Percentiles rank a stretch among this genome's conserved stretches.
Evolutionary conservation across 2,797 vertebrate species (phyloP).

Genomic region (Aulostomus chinensis): DNA sequence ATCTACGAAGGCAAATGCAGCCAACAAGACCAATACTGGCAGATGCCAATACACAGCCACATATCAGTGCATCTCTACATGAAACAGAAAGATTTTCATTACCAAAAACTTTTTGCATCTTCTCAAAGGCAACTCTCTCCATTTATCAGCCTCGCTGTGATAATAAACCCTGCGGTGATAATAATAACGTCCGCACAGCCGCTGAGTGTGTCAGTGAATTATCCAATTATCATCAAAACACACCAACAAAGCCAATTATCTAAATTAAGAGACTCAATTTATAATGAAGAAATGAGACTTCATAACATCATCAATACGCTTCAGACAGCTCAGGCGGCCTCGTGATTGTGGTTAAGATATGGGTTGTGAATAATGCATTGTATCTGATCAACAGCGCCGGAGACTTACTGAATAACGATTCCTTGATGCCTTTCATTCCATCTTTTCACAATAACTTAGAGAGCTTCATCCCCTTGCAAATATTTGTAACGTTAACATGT

Average conservation of each 20-base stretch:
- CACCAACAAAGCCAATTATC: slow-evolving; percentile 54
- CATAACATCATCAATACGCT: slow-evolving; percentile 57
- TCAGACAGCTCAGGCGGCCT: slow-evolving; percentile 39
- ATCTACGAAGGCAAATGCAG: not conserved
- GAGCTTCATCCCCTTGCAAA: slow-evolving; percentile 86
- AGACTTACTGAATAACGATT: slow-evolving; percentile 65
- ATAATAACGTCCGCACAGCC: slow-evolving; percentile 22
- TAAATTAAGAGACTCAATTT: slow-evolving; percentile 56
- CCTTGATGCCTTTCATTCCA: slow-evolving; percentile 67
- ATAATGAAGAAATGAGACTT: slow-evolving; percentile 56
- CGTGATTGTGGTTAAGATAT: slow-evolving; percentile 62
- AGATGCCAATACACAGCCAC: too few species aligned
- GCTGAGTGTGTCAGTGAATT: slow-evolving; percentile 25
- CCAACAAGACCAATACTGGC: too few species aligned
- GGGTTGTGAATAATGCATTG: slow-evolving; percentile 73
- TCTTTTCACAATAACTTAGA: slow-evolving; percentile 78
- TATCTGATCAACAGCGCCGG: slow-evolving; percentile 66
- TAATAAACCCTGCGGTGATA: slow-evolving; percentile 1
- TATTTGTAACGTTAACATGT: slow-evolving; percentile 90
- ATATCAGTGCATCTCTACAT: too few species aligned
- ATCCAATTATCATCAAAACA: slow-evolving; percentile 34
- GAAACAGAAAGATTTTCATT: slow-evolving; percentile 43
- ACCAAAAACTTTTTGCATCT: slow-evolving; percentile 33
- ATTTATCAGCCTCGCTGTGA: slow-evolving; percentile 22
- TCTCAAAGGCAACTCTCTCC: slow-evolving; percentile 21